Conservation (phyloP, 30 jellyfish, hydroid and myxozoan species). For the Cassiopea andromeda region DNA sequence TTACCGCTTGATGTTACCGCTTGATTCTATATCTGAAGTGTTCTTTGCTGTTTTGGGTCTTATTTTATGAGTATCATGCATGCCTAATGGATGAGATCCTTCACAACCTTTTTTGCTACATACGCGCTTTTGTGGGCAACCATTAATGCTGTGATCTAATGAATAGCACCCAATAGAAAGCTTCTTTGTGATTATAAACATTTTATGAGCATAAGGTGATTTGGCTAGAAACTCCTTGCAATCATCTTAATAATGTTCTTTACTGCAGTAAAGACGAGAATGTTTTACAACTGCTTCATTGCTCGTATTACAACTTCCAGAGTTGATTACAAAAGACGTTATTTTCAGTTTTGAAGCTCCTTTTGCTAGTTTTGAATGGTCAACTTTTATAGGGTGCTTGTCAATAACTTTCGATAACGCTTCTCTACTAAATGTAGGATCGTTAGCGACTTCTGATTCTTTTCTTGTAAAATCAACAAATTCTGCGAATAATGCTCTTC, state of each 20-base stretch:
- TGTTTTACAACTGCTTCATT: neutral
- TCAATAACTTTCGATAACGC: slow-evolving; percentile 2
- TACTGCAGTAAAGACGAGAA: slow-evolving; percentile 26
- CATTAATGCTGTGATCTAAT: neutral
- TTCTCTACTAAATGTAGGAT: slow-evolving; percentile 23
- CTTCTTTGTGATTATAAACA: slow-evolving; percentile 24
- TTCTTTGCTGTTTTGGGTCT: slow-evolving; percentile 8
- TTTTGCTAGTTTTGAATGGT: neutral
- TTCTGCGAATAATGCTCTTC: slow-evolving; percentile 14
- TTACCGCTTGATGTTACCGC: neutral
- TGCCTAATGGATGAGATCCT: slow-evolving; percentile 24
- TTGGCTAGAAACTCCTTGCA: slow-evolving; percentile 5
- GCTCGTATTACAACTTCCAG: neutral
- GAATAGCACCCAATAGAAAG: slow-evolving; percentile 51
- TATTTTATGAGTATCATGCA: slow-evolving; percentile 45
- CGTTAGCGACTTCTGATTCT: slow-evolving; percentile 23
- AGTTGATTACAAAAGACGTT: neutral
- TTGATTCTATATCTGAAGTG: neutral
- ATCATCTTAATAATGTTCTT: slow-evolving; percentile 23
- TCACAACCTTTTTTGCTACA: slow-evolving; percentile 49
- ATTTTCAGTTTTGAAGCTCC: neutral
- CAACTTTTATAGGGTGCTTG: neutral
- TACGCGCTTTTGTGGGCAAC: slow-evolving; percentile 25
- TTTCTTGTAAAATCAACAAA: slow-evolving; percentile 11
- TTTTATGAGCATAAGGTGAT: slow-evolving; percentile 25